Evolutionary conservation across 2,113 vertebrate genomes (phyloP), one percentile per base, ranked within the genome.

Genomic region (Semnornis frantzii): DNA sequence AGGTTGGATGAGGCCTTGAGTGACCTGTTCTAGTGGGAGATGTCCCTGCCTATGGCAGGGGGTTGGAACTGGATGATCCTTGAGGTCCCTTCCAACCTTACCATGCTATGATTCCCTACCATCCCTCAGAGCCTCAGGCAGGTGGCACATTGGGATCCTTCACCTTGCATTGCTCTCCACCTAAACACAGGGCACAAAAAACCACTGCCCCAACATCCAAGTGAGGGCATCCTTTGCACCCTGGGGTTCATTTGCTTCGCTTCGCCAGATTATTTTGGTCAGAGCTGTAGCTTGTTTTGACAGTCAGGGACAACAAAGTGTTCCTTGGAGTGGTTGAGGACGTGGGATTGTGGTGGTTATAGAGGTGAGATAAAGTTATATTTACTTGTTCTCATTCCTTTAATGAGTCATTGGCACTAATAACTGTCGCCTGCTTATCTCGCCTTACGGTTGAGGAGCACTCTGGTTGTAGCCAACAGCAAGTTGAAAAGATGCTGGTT

Each of bases 391-490:
- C 93, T 81, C 78, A 93, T 42, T 57, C 96, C 93, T 95, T 96
- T 94, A 96, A 89, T 94, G 95, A 96, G 87, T 95, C 91, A 92
- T 74, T 88, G 72, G 83, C 95, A 96, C 95, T 96, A 97, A 96
- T 94, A 97, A 96, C 97, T 96, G 95, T 23, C 86, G 1, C 72
- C 81, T 92, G 90, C 92, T 97, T 97, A 96, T 97, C 97, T 96
- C 89, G 59, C 74, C 79, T 60, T 94, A 46, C 96, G 92, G 94
- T 88, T 86, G 72, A 96, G 87, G 93, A 96, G 90, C 71, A 95
- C 91, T 86, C 34, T 89, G 83, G 86, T 93, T 93, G 37, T 71
- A 94, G 95, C 83, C 89, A 96, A 94, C 77, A 95, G 76, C 68
- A 90, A 95, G 86, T 33, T 39, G 37, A 39, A 39, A 39, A 90